Evolutionary conservation across 2,113 vertebrate genomes (phyloP), one percentile per base, ranked within the genome.

Genomic region (Trinectes maculatus): DNA sequence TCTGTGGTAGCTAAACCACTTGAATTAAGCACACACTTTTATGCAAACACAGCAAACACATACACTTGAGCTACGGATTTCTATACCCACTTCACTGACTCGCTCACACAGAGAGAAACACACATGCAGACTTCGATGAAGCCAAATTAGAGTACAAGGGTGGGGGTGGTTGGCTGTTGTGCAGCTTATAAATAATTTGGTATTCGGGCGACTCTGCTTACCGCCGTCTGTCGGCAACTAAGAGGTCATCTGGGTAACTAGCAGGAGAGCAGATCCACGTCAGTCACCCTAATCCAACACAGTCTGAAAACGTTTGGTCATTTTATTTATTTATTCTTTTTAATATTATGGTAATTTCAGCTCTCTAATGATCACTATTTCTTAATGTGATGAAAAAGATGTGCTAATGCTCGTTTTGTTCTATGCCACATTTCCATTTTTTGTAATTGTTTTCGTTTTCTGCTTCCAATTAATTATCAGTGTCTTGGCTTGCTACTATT

Each of bases 181-280:
- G 70, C 77, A 67, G 21, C 84, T 85, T 74, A 83, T 91, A 79
- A 91, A 91, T 89, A 76, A 89, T 89, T 91, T 82, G 71, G 74
- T 68, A 40, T 84, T 63, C 26, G 12, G 47, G 65, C 68, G 79
- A 86, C 86, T 89, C 83, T 84, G 67, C 74, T 89, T 89, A 87
- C 89, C 13, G 44, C 63, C 18, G 69, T 86, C 85, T 89, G 86
- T 81, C 68, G 69, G 70, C 48, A 28, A 78, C 79, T 73, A 75
- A 79, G 79, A 85, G 88, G 87, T 89, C 85, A 88, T 81, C 62
- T 78, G 68, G 84, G 65, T 71, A 67, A 80, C 79, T 64, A 78
- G 74, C 79, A 76, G 54, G 64, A 80, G 47, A 82, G 51, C 52
- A 76, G 77, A 72, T 85, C 80, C 60, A 46, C 31, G 15, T 74